Conservation (phyloP, 2,113 vertebrate genomes). For the Triplophysa dalaica region DNA sequence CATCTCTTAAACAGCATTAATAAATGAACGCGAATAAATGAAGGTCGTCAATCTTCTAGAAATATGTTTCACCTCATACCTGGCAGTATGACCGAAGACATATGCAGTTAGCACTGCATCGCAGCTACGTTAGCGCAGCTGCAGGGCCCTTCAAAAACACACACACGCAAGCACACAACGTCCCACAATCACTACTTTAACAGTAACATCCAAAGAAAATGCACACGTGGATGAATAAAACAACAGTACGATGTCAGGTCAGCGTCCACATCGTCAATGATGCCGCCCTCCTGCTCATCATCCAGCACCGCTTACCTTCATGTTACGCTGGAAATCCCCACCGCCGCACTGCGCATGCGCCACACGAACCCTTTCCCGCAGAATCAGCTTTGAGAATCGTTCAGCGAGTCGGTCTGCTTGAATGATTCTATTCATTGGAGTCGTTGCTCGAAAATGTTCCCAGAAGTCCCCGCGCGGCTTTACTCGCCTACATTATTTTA, state of each 20-base stretch:
- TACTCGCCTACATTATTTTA: too few species aligned
- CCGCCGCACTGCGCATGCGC: constrained; percentile 67
- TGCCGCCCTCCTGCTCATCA: constrained; percentile 24
- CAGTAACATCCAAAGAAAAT: background rate
- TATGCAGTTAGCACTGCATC: constrained; percentile 19
- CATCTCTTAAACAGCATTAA: background rate
- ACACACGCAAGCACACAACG: background rate
- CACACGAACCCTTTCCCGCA: background rate
- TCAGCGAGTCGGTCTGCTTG: background rate
- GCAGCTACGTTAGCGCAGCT: constrained; percentile 21
- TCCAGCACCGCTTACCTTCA: constrained; percentile 68
- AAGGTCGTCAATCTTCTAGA: background rate
- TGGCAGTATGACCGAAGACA: background rate
- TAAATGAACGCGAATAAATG: background rate
- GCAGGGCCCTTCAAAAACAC: constrained; percentile 21
- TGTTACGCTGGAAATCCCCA: constrained; percentile 72
- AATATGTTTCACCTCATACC: background rate
- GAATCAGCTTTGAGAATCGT: background rate
- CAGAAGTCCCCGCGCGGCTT: too few species aligned
- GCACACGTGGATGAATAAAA: background rate
- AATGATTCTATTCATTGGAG: background rate
- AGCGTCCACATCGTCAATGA: constrained; percentile 9
- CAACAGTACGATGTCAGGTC: background rate
- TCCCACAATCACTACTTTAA: background rate
- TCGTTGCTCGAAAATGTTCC: too few species aligned